Conservation (phyloP, 37 sponge, comb jelly and placozoan species). For the Spongilla lacustris region DNA sequence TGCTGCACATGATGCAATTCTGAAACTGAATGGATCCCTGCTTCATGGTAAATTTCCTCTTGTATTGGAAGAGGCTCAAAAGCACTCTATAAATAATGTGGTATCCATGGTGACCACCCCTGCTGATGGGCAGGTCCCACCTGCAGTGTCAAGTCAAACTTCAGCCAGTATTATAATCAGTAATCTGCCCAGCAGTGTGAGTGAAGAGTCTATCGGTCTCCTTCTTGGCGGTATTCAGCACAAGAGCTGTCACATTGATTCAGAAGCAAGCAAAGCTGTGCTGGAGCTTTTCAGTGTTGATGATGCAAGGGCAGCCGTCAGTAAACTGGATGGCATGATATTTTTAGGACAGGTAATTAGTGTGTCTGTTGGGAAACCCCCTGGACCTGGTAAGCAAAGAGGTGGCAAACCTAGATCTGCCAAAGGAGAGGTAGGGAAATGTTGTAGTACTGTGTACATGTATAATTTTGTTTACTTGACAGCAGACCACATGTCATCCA, state of each 20-base stretch:
- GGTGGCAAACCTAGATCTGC: too few relatives aligned
- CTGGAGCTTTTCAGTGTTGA: not conserved
- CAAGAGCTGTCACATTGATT: not conserved
- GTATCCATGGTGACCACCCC: too few relatives aligned
- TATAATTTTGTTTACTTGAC: too few relatives aligned
- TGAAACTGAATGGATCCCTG: not conserved
- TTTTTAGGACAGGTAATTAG: slow-evolving; percentile 13
- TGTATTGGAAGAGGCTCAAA: not conserved
- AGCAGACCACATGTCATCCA: too few relatives aligned
- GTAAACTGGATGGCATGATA: slow-evolving; percentile 12
- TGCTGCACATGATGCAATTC: slow-evolving; percentile 16
- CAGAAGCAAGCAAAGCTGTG: not conserved
- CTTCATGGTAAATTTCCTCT: slow-evolving; percentile 21
- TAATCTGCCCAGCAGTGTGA: not conserved
- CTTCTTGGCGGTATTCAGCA: not conserved
- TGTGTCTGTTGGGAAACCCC: not conserved
- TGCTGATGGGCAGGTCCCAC: not conserved
- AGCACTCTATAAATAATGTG: not conserved
- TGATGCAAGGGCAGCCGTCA: slow-evolving; percentile 18
- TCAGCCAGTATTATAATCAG: not conserved
- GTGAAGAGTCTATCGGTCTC: not conserved
- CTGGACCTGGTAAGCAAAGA: not conserved
- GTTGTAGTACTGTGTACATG: too few relatives aligned
- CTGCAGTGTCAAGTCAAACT: not conserved
- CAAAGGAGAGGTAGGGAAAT: too few relatives aligned